Evolutionary conservation across 2,888 invertebrate species (phyloP), one percentile per base, ranked within the genome.

Genomic region (Brenthis hecate): DNA sequence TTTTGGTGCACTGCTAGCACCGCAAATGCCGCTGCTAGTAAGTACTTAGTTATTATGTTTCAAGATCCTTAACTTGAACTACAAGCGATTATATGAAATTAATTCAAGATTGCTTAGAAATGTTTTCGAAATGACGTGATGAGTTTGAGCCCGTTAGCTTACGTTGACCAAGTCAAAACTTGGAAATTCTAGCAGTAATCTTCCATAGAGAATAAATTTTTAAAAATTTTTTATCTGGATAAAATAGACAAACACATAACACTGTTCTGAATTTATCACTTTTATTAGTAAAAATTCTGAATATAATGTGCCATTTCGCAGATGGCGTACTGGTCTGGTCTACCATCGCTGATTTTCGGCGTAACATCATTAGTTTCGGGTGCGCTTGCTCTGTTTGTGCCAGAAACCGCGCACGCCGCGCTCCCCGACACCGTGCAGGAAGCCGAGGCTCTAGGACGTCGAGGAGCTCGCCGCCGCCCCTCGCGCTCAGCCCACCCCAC

Each of bases 1-100:
- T n/a, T 87, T 96, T 56, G 96, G 96, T 2, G 94, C 96, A 0
- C 94, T 96, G 81, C 79, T 96, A 61, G 96, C 96, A 13, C 96
- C 96, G 2, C 96, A 96, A 68, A 95, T 95, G 0, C 96, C 96
- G 1, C 84, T 96, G 47, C 81, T 96, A 81, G 95, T 95, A 76
- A 87, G 86, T 74, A 19, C 19, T 19, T 19, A 64, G 16, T 13
- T 14, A 2, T 14, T 2, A 48, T 6, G 47, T 13, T 51, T 53
- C 8, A 53, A 0, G 43, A 36, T 11, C 13, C 4, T 13, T 57
- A 43, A 8, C 19, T 56, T 36, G 28, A 28, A 28, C 28, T 28
- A 28, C 28, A 28, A 4, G 28, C 28, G 4, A 28, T 28, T 28
- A 4, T 28, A 4, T 28, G 3, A 28, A 23, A n/a, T 16, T 11